Conservation (phyloP, 2,113 vertebrate genomes). For the Hyla sarda region DNA sequence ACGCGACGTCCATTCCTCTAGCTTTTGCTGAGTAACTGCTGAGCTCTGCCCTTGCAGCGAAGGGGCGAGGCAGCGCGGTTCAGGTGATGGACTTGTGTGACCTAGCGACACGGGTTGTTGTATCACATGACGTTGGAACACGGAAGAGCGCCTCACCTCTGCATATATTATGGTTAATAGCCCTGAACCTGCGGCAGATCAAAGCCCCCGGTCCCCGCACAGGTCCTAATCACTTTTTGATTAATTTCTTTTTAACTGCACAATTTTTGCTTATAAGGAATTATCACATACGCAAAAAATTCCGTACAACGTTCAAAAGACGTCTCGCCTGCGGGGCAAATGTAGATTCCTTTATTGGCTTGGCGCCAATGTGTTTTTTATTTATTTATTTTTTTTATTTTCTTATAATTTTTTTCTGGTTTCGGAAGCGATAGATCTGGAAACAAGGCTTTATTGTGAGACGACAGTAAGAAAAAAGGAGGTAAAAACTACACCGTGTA, state of each 20-base stretch:
- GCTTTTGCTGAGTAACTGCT: too few relatives aligned
- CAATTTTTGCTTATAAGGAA: neutral
- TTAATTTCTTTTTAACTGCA: slow-evolving; percentile 14
- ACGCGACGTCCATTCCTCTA: too few relatives aligned
- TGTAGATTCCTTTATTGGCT: neutral
- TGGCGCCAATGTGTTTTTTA: neutral
- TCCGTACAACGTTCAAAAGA: neutral
- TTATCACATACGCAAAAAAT: neutral
- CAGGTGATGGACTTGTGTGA: slow-evolving; percentile 22
- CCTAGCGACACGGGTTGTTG: slow-evolving; percentile 1
- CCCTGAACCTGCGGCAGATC: slow-evolving; percentile 20
- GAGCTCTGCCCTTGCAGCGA: neutral
- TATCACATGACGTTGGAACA: slow-evolving; percentile 30
- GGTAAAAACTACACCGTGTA: neutral
- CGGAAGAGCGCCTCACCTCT: slow-evolving; percentile 5
- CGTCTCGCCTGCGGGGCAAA: neutral
- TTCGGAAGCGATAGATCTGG: neutral
- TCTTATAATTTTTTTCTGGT: too few relatives aligned
- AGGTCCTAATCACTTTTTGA: slow-evolving; percentile 29
- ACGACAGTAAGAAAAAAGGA: neutral
- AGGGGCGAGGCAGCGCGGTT: neutral
- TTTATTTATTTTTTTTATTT: too few relatives aligned
- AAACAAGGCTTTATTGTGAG: slow-evolving; percentile 2
- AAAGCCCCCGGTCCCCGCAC: neutral
- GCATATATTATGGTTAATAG: slow-evolving; percentile 33